Evolutionary conservation across 2,797 vertebrate species (phyloP).

Genomic region (Rhadinocentrus ornatus): DNA sequence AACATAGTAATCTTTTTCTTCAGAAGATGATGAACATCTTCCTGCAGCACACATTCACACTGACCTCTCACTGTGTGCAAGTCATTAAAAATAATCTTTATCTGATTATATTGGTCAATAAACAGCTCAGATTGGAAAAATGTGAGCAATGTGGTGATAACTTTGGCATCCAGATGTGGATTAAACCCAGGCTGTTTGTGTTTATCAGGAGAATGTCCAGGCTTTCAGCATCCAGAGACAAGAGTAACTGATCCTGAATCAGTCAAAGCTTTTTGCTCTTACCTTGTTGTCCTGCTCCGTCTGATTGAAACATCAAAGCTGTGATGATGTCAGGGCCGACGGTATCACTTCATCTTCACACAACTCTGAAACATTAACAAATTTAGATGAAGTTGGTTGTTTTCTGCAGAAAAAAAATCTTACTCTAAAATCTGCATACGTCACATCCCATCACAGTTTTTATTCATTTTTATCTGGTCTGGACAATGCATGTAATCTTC

Average conservation of each 20-base stretch:
- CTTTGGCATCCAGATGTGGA: constrained; percentile 29
- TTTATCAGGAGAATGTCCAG: constrained; percentile 8
- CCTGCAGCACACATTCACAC: not conserved
- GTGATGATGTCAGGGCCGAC: not conserved
- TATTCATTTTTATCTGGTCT: too few species aligned
- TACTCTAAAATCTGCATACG: not conserved
- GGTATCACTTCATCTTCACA: constrained; percentile 34
- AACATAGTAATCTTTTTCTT: constrained; percentile 7
- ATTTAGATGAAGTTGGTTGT: not conserved
- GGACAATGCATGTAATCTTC: too few species aligned
- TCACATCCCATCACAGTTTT: too few species aligned
- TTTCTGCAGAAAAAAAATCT: not conserved
- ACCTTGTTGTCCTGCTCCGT: constrained; percentile 25
- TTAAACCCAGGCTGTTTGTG: constrained; percentile 28
- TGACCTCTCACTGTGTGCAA: constrained; percentile 12
- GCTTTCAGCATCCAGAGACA: not conserved
- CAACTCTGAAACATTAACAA: constrained; percentile 19
- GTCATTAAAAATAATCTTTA: constrained; percentile 10
- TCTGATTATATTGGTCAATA: constrained; percentile 56
- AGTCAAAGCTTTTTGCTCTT: constrained; percentile 4
- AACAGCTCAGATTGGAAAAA: constrained; percentile 41
- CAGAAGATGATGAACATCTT: constrained; percentile 51
- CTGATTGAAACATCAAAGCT: constrained; percentile 16
- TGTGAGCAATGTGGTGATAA: constrained; percentile 18
- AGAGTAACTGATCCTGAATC: not conserved